Percentiles rank a stretch among this genome's conserved stretches.
These are phyloP conservation scores for Apis laboriosa DNA, from an alignment of 1,140 invertebrate genomes.

Conservation along the genomic window DNA sequence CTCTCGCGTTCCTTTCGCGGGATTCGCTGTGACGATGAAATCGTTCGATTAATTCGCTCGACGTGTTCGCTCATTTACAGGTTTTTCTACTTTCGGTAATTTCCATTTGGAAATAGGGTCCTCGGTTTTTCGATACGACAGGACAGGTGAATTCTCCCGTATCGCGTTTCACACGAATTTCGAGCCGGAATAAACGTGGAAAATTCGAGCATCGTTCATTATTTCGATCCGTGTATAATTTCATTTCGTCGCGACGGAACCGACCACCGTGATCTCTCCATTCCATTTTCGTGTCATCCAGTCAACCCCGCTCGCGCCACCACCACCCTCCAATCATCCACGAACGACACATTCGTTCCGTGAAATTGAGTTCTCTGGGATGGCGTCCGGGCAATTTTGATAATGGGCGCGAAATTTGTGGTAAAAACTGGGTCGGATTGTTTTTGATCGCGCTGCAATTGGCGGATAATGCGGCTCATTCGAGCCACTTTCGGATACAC, in stretches of 20 bases:
- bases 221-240: slow-evolving; percentile 17
- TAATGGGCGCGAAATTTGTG: slow-evolving; percentile 1
- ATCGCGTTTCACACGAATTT: not conserved
- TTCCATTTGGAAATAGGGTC: not conserved
- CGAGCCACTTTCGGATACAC: not conserved
- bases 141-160: not conserved
- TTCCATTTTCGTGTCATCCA: not conserved
- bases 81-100: slow-evolving; percentile 30
- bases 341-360: not conserved
- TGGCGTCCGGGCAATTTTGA: not conserved
- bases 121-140: not conserved
- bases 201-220: not conserved
- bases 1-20: slow-evolving; percentile 31
- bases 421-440: slow-evolving; percentile 5
- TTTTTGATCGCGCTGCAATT: slow-evolving; percentile 8
- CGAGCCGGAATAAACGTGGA: not conserved
- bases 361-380: not conserved
- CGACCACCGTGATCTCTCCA: not conserved
- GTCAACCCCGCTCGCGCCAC: not conserved
- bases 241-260: not conserved
- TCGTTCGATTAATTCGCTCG: slow-evolving; percentile 32
- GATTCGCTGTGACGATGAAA: slow-evolving; percentile 21
- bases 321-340: not conserved
- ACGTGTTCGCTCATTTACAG: slow-evolving; percentile 31
- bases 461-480: not conserved